Evolutionary conservation across 2,113 vertebrate species (phyloP), one percentile per base, ranked within the genome.

Genomic region (Eublepharis macularius): DNA sequence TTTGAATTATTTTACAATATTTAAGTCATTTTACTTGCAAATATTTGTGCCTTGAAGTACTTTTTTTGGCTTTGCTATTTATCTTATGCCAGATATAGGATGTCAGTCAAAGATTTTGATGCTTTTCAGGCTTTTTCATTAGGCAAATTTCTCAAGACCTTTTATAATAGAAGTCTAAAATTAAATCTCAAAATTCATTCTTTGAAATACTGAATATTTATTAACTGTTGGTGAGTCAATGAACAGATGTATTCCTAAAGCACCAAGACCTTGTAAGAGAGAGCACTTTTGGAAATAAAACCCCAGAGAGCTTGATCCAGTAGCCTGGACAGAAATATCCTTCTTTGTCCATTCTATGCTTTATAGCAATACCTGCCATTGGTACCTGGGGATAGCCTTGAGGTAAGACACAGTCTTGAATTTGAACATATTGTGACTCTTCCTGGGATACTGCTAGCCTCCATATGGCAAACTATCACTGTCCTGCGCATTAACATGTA

Each of bases 31-130:
- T 93, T 89, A 88, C 92, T 93, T 94, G 92, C 92, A 94, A 94
- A 93, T 1, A 49, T 92, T 92, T 91, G 93, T 95, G 94, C 92
- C 93, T 94, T 94, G 92, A 94, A 91, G 89, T 86, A 65, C 81
- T 87, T 72, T 6, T 92, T 92, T 81, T 86, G 51, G 60, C 93
- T 90, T 45, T 92, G 86, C 86, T 89, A 87, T n/a, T n/a, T n/a
- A 86, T 88, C 87, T 92, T 88, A 82, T 32, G 86, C 86, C 57
- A 74, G 39, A 60, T 47, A 80, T 90, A 92, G 88, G 41, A 89
- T 89, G 88, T 90, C 88, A 91, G 81, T 72, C 87, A 92, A 76
- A 82, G 43, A 10, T 0, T 8, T 26, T 60, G 39, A 19, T 75
- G 80, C 70, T 93, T 91, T 91, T 80, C 88, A 83, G 80, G 82